Percentiles rank a stretch among this genome's conserved stretches.
Conservation (phyloP, 2,113 vertebrate genomes). For the Daphoenositta chrysoptera region DNA sequence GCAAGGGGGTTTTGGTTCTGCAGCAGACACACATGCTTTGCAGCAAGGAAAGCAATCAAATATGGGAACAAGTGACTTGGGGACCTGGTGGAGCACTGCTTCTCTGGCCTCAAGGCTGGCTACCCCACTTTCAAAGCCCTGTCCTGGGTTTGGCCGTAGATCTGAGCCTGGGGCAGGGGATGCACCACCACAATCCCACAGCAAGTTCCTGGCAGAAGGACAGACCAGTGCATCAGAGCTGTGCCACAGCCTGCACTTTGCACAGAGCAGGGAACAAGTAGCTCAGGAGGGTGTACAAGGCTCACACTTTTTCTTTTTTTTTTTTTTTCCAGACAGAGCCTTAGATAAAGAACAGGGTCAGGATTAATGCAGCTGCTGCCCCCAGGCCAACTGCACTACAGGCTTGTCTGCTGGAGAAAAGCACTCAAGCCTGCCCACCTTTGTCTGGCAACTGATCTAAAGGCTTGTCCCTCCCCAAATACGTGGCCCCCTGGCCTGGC, state of each 20-base stretch:
- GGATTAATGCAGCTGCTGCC: constrained; percentile 53
- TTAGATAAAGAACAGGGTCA: neutral
- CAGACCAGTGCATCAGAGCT: neutral
- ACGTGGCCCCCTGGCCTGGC: rapidly evolving
- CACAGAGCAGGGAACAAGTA: neutral
- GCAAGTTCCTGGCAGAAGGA: neutral
- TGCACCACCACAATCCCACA: neutral
- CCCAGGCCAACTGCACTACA: constrained; percentile 38
- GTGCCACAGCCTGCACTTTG: neutral
- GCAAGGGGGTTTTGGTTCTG: neutral
- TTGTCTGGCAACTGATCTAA: constrained; percentile 34
- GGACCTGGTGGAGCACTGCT: neutral
- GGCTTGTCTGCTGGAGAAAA: neutral
- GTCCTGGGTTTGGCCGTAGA: neutral
- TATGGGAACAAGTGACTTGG: neutral
- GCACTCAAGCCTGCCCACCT: neutral
- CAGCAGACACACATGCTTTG: neutral
- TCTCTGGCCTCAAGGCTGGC: neutral
- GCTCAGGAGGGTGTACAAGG: neutral
- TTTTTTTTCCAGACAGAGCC: neutral
- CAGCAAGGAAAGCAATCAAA: neutral
- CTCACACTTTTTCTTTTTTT: neutral
- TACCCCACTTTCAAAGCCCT: neutral
- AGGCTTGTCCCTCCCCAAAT: neutral
- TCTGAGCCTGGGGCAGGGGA: neutral